phyloP scores from a whole-genome alignment of 2,113 vertebrate species.

The Pyrgilauda ruficollis region DNA sequence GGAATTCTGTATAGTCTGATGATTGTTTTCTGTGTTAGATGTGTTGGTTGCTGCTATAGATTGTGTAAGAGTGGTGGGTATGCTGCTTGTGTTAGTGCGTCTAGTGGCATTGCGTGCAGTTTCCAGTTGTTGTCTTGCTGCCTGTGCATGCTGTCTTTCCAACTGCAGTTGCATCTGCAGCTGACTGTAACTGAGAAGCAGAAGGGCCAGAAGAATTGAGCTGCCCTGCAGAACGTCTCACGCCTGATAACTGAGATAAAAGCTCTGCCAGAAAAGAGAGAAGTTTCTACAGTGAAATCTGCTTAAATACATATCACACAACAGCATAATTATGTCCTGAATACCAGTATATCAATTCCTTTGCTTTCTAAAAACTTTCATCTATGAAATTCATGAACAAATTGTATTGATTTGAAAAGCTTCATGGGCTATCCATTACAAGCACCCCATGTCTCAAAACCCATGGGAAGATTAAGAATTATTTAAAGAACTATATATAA shows the following conservation, averaged over 20 bases:
- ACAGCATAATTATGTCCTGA: not conserved
- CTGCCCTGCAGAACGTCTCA: slow-evolving; percentile 92
- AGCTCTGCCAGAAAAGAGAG: slow-evolving; percentile 81
- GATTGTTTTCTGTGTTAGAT: slow-evolving; percentile 84
- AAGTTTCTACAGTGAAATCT: slow-evolving; percentile 26
- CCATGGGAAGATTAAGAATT: not conserved
- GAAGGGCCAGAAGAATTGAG: slow-evolving; percentile 96
- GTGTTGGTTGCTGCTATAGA: slow-evolving; percentile 83
- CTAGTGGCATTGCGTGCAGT: slow-evolving; percentile 90
- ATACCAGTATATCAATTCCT: not conserved
- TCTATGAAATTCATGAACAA: not conserved
- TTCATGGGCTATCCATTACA: not conserved
- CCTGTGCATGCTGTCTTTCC: slow-evolving; percentile 95
- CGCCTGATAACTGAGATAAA: slow-evolving; percentile 95
- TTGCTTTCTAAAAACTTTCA: slow-evolving; percentile 9
- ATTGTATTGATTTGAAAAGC: not conserved
- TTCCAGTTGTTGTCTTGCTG: slow-evolving; percentile 94
- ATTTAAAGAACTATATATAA: slow-evolving; percentile 2
- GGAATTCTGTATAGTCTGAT: slow-evolving; percentile 85
- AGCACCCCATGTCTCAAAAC: not conserved
- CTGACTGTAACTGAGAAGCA: slow-evolving; percentile 95
- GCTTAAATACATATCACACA: not conserved
- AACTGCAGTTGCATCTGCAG: slow-evolving; percentile 99
- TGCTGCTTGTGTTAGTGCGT: slow-evolving; percentile 88
- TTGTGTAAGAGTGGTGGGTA: slow-evolving; percentile 83